phyloP scores from a whole-genome alignment of 2,888 invertebrate genomes.

The Entomobrya proxima region DNA sequence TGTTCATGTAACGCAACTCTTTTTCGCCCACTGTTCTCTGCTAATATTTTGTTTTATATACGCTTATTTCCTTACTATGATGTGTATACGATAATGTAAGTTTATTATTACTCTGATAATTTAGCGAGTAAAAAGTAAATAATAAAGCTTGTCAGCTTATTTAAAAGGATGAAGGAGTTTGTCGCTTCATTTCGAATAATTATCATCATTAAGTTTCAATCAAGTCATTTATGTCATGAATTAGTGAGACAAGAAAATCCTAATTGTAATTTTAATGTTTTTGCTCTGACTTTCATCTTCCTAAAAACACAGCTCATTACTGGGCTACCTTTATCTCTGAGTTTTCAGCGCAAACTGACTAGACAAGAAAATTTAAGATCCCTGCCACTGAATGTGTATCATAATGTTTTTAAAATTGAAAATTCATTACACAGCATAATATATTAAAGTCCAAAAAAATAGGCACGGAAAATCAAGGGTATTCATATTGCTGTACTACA shows the following conservation, averaged over 20 bases:
- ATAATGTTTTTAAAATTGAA: conserved; percentile 24
- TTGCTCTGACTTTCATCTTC: background rate
- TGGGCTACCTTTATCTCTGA: background rate
- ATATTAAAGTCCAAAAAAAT: background rate
- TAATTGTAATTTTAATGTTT: background rate
- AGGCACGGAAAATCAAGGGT: background rate
- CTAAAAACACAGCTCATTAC: background rate
- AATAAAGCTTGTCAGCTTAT: too few relatives aligned
- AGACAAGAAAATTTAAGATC: conserved; percentile 60
- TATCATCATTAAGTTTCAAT: background rate
- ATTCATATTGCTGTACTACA: background rate
- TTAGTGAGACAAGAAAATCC: conserved; percentile 3
- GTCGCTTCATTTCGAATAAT: background rate
- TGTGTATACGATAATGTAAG: too few relatives aligned
- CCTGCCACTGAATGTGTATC: too few relatives aligned
- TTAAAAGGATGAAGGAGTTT: background rate
- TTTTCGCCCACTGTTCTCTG: conserved; percentile 26
- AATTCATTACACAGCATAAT: background rate
- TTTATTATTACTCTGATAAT: too few relatives aligned
- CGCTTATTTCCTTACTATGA: too few relatives aligned
- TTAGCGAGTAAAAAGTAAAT: too few relatives aligned
- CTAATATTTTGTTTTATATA: background rate
- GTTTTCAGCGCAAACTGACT: conserved; percentile 64
- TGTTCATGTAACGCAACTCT: background rate
- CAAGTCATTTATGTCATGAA: conserved; percentile 1